Evolutionary conservation across 2,797 vertebrate species (phyloP), one percentile per base, ranked within the genome.

Genomic region (Podarcis siculus): DNA sequence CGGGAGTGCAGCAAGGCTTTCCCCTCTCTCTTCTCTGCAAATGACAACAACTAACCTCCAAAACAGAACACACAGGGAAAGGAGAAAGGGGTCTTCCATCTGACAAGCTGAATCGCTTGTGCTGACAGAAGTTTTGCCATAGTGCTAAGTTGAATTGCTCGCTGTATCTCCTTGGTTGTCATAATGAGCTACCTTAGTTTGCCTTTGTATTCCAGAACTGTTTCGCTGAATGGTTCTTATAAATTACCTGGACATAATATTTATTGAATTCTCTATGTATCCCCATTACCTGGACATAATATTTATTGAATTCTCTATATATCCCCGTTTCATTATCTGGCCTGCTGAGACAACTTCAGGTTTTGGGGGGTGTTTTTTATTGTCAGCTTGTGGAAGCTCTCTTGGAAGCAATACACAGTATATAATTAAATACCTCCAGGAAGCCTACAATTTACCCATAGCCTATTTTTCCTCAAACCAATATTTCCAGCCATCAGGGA

Each of bases 401-500:
- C 61, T 45, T 83, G 64, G 49, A 83, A 88, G n/a, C 80, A 69
- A 49, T 55, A 23, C 3, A 15, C 8, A 82, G 78, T 49, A 49
- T 39, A 78, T 71, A 88, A 83, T 88, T 83, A 71, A 83, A 32
- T 71, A 77, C 19, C 45, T 42, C 25, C 23, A 49, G 42, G 73
- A 88, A 25, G 66, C 64, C 66, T 72, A 73, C 19, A 37, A 32
- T 9, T 30, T 71, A 42, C 30, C 23, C 42, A 30, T 37, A 10
- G 13, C 73, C 49, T 71, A 79, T 32, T 69, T 73, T 49, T 75
- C 21, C 45, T 61, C 21, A 73, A 25, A 17, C 8, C 42, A 72
- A 35, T 73, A 37, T 25, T 72, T 73, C 12, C n/a, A 72, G 82
- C n/a, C 71, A 72, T 21, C 69, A 55, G 82, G n/a, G 82, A 58